Evolutionary conservation across 1,140 invertebrate species (phyloP).

Genomic region (Drosophila teissieri): DNA sequence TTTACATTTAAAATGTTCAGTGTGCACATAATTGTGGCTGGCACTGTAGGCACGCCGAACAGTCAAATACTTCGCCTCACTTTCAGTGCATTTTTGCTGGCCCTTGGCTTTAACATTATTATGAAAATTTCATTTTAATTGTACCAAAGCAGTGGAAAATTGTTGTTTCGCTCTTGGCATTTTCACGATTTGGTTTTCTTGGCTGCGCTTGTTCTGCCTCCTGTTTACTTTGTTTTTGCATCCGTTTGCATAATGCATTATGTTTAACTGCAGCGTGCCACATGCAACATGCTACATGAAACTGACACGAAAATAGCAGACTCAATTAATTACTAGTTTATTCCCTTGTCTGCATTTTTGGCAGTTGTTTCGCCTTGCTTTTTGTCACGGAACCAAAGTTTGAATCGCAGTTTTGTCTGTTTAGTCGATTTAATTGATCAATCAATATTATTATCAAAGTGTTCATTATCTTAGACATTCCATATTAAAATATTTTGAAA

Average conservation of each 20-base stretch:
- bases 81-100: conserved; percentile 1
- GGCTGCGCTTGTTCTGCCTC: conserved; percentile 10
- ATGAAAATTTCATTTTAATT: conserved; percentile 82
- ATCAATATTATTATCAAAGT: too few relatives aligned
- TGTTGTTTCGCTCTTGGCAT: conserved; percentile 19
- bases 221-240: conserved; percentile 40
- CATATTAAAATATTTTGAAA: too few relatives aligned
- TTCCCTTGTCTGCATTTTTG: conserved; percentile 12
- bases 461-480: too few relatives aligned
- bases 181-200: conserved; percentile 29
- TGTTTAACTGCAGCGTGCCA: conserved; percentile 44
- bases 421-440: background rate
- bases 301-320: conserved; percentile 51
- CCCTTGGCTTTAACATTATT: conserved; percentile 58
- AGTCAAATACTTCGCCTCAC: conserved; percentile 1
- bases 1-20: conserved; percentile 74
- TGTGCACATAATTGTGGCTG: conserved; percentile 40
- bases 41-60: conserved; percentile 16
- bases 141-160: conserved; percentile 43
- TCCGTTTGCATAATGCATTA: conserved; percentile 56
- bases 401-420: background rate
- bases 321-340: conserved; percentile 42
- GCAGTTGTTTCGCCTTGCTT: conserved; percentile 14
- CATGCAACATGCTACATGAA: conserved; percentile 32
- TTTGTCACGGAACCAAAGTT: conserved; percentile 24